Evolutionary conservation across 1,140 invertebrate genomes (phyloP).

Genomic region (Orussus abietinus): DNA sequence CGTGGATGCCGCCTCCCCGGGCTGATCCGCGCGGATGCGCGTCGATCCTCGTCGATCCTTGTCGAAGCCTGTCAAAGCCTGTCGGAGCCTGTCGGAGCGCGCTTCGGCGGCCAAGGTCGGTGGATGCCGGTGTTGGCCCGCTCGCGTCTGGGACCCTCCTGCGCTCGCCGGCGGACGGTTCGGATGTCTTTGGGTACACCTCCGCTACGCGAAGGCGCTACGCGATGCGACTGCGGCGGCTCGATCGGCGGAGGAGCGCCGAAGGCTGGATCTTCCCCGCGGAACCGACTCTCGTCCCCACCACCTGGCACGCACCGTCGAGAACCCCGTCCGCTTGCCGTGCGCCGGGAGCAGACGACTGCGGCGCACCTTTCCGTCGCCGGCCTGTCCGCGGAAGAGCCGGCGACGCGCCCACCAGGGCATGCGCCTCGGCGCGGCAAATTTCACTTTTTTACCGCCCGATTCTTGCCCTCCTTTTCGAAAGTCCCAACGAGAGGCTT

Average conservation of each 20-base stretch:
- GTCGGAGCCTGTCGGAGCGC: no score
- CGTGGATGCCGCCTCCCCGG: no score
- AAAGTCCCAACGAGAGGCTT: no score
- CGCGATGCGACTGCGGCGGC: slow-evolving; percentile 20
- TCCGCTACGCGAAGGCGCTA: slow-evolving; percentile 16
- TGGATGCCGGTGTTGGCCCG: no score
- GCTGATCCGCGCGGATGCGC: no score
- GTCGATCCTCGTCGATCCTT: no score
- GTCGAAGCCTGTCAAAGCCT: no score
- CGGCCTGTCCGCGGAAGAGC: slow-evolving; percentile 10
- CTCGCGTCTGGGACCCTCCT: no score
- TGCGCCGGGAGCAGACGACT: slow-evolving; percentile 15
- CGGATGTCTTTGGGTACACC: no score
- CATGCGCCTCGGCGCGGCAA: slow-evolving; percentile 19
- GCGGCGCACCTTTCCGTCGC: slow-evolving; percentile 16
- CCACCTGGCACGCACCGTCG: slow-evolving; percentile 11
- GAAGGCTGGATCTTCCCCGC: slow-evolving; percentile 21
- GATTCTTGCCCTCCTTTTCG: not conserved
- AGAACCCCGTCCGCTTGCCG: not conserved
- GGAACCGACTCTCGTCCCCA: slow-evolving; percentile 18
- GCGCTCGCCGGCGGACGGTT: no score
- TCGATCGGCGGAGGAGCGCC: slow-evolving; percentile 16
- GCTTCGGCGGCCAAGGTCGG: no score
- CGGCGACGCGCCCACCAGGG: no score
- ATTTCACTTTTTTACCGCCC: not conserved